Conservation (phyloP, 2,888 invertebrate species). For the Meloe dianella region DNA sequence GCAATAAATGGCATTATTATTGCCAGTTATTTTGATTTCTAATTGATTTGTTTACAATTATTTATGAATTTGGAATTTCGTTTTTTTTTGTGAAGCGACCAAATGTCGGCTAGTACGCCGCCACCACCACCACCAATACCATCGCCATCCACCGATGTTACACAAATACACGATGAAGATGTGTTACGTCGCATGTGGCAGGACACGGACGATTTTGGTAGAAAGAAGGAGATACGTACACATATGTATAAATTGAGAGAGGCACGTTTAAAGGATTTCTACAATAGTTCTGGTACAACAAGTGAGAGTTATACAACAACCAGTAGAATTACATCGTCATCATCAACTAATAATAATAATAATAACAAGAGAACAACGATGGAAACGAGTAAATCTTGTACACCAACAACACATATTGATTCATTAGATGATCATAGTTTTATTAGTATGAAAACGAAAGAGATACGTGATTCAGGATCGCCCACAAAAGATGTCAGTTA, state of each 20-base stretch:
- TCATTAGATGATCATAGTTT: constrained; percentile 78
- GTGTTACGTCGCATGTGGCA: constrained; percentile 83
- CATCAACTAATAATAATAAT: constrained; percentile 36
- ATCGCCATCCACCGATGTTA: constrained; percentile 64
- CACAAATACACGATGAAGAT: constrained; percentile 77
- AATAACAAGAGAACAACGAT: constrained; percentile 37
- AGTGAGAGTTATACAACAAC: constrained; percentile 12
- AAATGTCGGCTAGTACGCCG: constrained; percentile 43
- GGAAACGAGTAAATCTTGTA: constrained; percentile 35
- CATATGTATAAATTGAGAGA: constrained; percentile 86
- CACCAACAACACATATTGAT: constrained; percentile 65
- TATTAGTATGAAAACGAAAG: constrained; percentile 78
- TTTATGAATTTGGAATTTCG: not conserved
- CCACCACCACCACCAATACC: constrained; percentile 49
- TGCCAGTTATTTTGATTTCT: not conserved
- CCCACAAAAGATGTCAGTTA: constrained; percentile 68
- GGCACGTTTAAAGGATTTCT: constrained; percentile 76
- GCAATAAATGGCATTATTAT: not conserved
- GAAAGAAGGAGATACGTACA: constrained; percentile 84
- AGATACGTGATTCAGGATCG: constrained; percentile 78
- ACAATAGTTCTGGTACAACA: constrained; percentile 59
- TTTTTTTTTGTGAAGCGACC: not conserved
- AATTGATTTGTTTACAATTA: not conserved
- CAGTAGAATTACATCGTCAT: constrained; percentile 3
- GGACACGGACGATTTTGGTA: constrained; percentile 83